Conservation (phyloP, 2,888 invertebrate genomes). For the Drosophila meridionalis region DNA sequence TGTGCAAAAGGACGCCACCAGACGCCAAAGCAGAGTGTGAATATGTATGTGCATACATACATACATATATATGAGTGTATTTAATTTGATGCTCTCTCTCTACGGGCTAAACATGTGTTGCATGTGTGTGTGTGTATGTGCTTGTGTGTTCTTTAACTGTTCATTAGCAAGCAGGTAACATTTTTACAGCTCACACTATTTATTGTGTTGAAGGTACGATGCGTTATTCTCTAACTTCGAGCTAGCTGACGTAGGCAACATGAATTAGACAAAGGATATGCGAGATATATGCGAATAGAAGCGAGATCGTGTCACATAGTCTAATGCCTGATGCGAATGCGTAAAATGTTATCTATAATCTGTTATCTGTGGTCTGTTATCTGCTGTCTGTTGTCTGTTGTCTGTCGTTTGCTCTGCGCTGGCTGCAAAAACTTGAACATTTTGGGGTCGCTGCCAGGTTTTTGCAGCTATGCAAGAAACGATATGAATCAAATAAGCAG, state of each 20-base stretch:
- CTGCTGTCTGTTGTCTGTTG: constrained; percentile 12
- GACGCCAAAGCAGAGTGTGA: constrained; percentile 19
- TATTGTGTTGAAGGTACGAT: constrained; percentile 83
- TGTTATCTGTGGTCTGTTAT: constrained; percentile 1
- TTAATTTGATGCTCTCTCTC: constrained; percentile 20
- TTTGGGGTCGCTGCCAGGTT: constrained; percentile 57
- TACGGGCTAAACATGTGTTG: constrained; percentile 45
- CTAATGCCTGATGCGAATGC: constrained; percentile 28
- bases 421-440: constrained; percentile 50
- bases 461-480: constrained; percentile 32
- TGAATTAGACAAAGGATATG: constrained; percentile 36
- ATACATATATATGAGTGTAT: not conserved
- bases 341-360: constrained; percentile 1
- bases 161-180: constrained; percentile 84
- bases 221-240: constrained; percentile 39
- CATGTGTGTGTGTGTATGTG: constrained; percentile 22
- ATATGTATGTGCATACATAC: constrained; percentile 11
- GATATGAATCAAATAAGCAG: constrained; percentile 12
- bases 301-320: constrained; percentile 43
- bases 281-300: constrained; percentile 46
- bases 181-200: constrained; percentile 85
- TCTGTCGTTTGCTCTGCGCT: constrained; percentile 23
- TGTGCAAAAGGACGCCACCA: constrained; percentile 43
- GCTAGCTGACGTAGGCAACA: constrained; percentile 45
- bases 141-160: constrained; percentile 11